Evolutionary conservation across 2,797 vertebrate species (phyloP).

Genomic region (Sebastes taczanowskii): DNA sequence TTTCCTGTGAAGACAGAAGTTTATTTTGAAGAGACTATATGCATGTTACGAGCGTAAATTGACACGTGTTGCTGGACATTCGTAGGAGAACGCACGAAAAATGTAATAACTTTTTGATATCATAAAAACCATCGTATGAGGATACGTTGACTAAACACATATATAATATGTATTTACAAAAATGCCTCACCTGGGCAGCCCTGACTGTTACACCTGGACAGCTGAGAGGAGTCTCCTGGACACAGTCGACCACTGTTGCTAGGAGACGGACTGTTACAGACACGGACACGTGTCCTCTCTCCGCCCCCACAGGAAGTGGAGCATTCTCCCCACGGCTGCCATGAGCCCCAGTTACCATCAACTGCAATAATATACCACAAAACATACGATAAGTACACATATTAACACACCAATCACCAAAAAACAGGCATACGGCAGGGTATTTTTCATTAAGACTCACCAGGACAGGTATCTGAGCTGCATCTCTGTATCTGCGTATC

Average conservation of each 20-base stretch:
- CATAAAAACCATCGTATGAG: too few species aligned
- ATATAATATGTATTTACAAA: background rate
- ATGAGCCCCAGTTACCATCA: conserved; percentile 92
- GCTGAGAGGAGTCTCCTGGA: conserved; percentile 90
- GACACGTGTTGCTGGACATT: too few species aligned
- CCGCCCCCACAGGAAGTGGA: conserved; percentile 92
- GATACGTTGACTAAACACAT: background rate
- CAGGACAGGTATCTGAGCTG: conserved; percentile 84
- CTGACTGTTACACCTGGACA: conserved; percentile 89
- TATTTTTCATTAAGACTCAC: conserved; percentile 75
- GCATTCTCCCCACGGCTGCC: conserved; percentile 92
- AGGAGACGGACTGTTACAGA: conserved; percentile 86
- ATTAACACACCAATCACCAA: background rate
- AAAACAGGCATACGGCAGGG: background rate
- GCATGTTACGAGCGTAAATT: too few species aligned
- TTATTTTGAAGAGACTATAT: too few species aligned
- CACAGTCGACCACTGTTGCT: conserved; percentile 85
- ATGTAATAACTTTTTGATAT: too few species aligned
- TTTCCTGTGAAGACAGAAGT: too few species aligned
- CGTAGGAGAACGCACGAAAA: too few species aligned
- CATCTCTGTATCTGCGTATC: conserved; percentile 94
- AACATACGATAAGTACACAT: background rate
- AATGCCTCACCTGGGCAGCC: conserved; percentile 88
- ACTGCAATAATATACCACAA: conserved; percentile 75
- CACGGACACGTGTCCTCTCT: conserved; percentile 85